phyloP scores from a whole-genome alignment of 2,888 invertebrate genomes.

The Eupeodes luniger region DNA sequence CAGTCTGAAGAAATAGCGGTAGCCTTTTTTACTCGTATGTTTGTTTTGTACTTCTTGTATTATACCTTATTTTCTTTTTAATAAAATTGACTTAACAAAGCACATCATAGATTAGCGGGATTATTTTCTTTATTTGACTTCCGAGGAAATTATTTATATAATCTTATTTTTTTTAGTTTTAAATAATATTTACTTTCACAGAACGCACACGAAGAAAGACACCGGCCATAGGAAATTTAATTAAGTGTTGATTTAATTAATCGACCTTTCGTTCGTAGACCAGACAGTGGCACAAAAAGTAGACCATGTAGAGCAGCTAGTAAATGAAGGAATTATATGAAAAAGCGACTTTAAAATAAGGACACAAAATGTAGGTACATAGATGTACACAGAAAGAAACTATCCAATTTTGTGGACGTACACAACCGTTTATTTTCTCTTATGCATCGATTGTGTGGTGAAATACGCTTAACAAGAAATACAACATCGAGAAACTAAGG shows the following conservation, averaged over 20 bases:
- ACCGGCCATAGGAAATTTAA: background rate
- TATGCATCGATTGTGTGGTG: no score
- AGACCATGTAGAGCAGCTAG: no score
- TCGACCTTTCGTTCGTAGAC: background rate
- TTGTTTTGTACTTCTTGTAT: background rate
- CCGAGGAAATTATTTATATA: constrained; percentile 14
- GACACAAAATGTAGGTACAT: no score
- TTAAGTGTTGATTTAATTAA: background rate
- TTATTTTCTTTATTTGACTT: constrained; percentile 34
- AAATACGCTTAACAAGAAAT: no score
- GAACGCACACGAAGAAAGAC: background rate
- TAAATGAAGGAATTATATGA: no score
- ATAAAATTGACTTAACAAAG: constrained; percentile 39
- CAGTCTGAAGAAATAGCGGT: background rate
- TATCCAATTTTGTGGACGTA: no score
- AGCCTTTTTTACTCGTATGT: background rate
- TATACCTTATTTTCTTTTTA: constrained; percentile 22
- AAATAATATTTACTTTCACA: background rate
- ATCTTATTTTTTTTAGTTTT: constrained; percentile 16
- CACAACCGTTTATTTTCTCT: no score
- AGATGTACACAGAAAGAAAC: no score
- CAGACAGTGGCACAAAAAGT: background rate
- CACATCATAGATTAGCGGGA: constrained; percentile 30
- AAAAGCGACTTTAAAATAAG: no score
- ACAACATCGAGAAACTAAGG: no score